These are phyloP conservation scores for Coenonympha arcania DNA, from an alignment of 2,888 invertebrate genomes.

Conservation along the genomic window DNA sequence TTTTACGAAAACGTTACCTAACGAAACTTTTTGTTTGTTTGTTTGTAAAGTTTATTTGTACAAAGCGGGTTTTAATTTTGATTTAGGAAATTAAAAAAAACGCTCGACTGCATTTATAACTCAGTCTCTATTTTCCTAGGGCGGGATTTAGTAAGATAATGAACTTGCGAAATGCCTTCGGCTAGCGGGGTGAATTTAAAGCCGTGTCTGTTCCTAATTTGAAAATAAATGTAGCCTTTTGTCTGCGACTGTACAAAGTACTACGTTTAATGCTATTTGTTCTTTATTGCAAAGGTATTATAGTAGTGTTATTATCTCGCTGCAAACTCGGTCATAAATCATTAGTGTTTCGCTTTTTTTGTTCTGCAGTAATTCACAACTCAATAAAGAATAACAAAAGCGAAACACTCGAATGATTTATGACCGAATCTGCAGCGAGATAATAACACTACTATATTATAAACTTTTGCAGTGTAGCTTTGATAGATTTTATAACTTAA, in stretches of 20 bases:
- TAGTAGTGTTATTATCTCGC: too few species aligned
- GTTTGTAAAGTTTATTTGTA: not conserved
- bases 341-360: too few species aligned
- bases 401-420: too few species aligned
- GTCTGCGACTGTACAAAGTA: slow-evolving; percentile 16
- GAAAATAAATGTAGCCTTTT: slow-evolving; percentile 19
- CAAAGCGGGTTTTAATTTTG: not conserved
- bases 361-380: too few species aligned
- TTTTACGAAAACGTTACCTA: not conserved
- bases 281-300: not conserved
- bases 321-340: too few species aligned
- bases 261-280: slow-evolving; percentile 5
- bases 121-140: slow-evolving; percentile 12
- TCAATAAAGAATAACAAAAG: too few species aligned
- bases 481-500: too few species aligned
- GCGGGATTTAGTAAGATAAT: slow-evolving; percentile 7
- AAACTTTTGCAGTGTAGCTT: too few species aligned
- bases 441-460: too few species aligned
- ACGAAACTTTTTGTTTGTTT: not conserved
- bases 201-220: slow-evolving; percentile 20
- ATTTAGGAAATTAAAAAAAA: not conserved
- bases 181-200: slow-evolving; percentile 21
- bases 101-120: not conserved
- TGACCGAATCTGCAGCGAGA: too few species aligned
- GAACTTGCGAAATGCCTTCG: slow-evolving; percentile 7